Evolutionary conservation across 2,113 vertebrate genomes (phyloP).

Genomic region (Leptobrachium ailaonicum): DNA sequence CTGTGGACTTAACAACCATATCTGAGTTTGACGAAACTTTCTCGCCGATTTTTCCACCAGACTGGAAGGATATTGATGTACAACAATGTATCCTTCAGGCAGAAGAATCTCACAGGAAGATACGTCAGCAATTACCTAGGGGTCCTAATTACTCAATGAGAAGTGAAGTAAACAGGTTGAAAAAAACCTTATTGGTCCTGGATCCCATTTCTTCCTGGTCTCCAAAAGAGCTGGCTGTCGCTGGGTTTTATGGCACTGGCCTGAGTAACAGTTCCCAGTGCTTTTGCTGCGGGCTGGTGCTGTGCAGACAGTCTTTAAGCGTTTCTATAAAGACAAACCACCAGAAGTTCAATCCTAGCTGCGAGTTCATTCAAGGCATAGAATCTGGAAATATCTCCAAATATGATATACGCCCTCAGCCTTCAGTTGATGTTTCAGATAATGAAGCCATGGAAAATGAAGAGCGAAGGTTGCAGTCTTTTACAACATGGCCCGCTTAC

Average conservation of each 20-base stretch:
- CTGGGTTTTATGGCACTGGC: slow-evolving; percentile 38
- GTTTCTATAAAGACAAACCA: background rate
- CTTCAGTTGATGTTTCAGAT: background rate
- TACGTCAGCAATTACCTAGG: slow-evolving; percentile 10
- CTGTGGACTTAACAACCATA: background rate
- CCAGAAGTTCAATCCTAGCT: slow-evolving; percentile 16
- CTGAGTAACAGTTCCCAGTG: slow-evolving; percentile 31
- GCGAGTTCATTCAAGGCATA: slow-evolving; percentile 42
- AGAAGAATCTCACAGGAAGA: slow-evolving; percentile 32
- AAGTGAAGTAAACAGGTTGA: slow-evolving; percentile 42
- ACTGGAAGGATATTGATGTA: background rate
- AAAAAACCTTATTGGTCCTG: slow-evolving; percentile 27
- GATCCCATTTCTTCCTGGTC: background rate
- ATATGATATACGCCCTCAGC: slow-evolving; percentile 32
- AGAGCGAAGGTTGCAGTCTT: slow-evolving; percentile 9
- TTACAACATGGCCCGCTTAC: background rate
- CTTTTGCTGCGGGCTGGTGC: slow-evolving; percentile 49
- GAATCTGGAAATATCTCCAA: slow-evolving; percentile 45
- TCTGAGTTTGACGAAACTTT: slow-evolving; percentile 36
- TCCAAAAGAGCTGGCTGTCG: slow-evolving; percentile 45
- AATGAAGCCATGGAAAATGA: background rate
- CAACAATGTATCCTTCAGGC: background rate
- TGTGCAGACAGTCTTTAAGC: background rate
- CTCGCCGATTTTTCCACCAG: rapidly evolving
- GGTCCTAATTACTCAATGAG: slow-evolving; percentile 46